Base-by-base conservation (phyloP, 2,113 vertebrate species). In the Labeo rohita region DNA sequence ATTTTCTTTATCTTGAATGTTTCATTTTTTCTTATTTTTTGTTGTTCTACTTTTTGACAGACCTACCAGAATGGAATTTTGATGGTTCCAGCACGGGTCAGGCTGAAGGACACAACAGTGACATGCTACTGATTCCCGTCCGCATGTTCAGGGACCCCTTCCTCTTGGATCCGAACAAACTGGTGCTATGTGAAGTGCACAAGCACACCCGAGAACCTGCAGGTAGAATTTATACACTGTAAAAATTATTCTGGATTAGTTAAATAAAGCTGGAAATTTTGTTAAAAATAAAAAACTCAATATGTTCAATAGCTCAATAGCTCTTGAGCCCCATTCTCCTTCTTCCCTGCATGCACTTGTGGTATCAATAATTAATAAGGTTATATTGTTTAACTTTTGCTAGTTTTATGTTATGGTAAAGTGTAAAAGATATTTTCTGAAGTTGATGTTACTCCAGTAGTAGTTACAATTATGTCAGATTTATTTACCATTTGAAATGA, bases 101-200 rank as follows among this genome's bases (percentile, higher is more conserved):
- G 90, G 86, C 96, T 0, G 88, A 95, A 78, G 95, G 94, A 28
- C 94, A 94, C 86, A 96, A 97, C 93, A 98, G 97, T 0, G 97
- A 98, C 92, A 97, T 97, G 96, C 96, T 95, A 92, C 87, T 92
- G 56, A 65, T 93, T 75, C 96, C 96, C 0, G 91, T 94, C 4
- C 0, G 85, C 73, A 94, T 96, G 89, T 96, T 96, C 86, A 91
- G 94, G 66, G 95, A 96, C 85, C 95, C 96, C 11, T 93, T 94
- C 16, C 89, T 86, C 43, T 89, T 92, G 83, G 95, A 96, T 73
- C 95, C 92, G 63, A 95, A 95, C 90, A 92, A 94, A 68, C 85
- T 95, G 66, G 94, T 96, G 47, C 90, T 96, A 66, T 96, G 96
- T 0, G 95, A 96, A 21, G 96, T 96, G 59, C 90, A 96, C 11